Base-by-base conservation (phyloP, 1,140 invertebrate species). In the Drosophila parabipectinata region DNA sequence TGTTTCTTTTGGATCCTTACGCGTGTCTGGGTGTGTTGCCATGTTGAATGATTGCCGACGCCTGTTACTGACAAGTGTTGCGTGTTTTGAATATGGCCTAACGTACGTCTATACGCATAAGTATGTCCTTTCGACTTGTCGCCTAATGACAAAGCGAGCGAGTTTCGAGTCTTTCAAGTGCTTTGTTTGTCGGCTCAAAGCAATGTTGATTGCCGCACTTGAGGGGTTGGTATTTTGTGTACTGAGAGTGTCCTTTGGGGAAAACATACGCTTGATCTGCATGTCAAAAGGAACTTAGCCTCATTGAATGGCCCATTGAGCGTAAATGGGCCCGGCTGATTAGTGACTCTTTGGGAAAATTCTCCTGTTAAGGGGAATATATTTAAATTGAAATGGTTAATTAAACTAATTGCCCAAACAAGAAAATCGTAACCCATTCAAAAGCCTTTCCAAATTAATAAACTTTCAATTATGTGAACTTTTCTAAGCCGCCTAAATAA, bases 51-150 rank as follows among this genome's bases (percentile, higher is more conserved):
- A 88, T 87, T 87, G 83, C 50, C 63, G 62, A 60, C 66, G 79
- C 79, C 82, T 88, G 83, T 54, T 76, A 83, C 80, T 87, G 82
- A 88, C 83, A 87, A 88, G 82, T 87, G 82, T 83, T 88, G 83
- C 83, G 83, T 87, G 79, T 79, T 87, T 88, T 87, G 82, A 88
- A 88, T 87, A 88, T 76, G 73, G 4, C 14, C 41, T 2, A 44
- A 24, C 28, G 12, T 50, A 44, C 53, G 24, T 63, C 37, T 45
- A 75, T 41, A 54, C 57, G 37, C 60, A 47, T 41, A 53, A 58
- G 54, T 53, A 55, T 55, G 74, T 63, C 63, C 68, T 71, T 69
- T 69, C 34, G 59, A 64, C 47, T 67, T 52, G 63, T 51, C 63
- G 63, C 57, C 45, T 62, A 85, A 85, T 85, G 82, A 82, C 82